Conservation (phyloP, 2,888 invertebrate species). For the Plagodis pulveraria region DNA sequence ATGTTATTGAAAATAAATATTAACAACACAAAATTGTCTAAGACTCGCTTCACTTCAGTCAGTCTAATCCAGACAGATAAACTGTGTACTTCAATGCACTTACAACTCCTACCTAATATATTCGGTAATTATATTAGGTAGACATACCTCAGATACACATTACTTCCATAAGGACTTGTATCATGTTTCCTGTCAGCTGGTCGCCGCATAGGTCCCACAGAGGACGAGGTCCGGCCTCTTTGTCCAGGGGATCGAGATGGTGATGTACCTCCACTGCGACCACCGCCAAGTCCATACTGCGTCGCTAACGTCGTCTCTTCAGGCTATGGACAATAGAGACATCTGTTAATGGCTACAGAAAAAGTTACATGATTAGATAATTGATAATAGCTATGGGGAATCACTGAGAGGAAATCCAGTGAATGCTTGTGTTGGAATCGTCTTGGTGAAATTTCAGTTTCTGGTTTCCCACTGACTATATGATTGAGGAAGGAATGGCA, state of each 20-base stretch:
- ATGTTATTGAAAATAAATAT: no score
- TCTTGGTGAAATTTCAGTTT: no score
- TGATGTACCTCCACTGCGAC: constrained; percentile 71
- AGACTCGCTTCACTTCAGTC: no score
- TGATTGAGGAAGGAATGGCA: no score
- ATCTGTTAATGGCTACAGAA: not conserved
- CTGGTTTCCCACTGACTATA: no score
- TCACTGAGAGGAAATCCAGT: no score
- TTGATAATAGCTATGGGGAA: no score
- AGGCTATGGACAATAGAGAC: constrained; percentile 66
- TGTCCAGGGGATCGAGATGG: constrained; percentile 71
- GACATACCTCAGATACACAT: constrained; percentile 84
- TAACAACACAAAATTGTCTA: no score
- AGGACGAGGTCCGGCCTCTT: constrained; percentile 73
- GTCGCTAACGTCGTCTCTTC: constrained; percentile 71
- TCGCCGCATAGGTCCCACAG: constrained; percentile 91
- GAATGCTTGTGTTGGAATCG: no score
- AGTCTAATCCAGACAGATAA: no score
- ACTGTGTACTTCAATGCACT: no score
- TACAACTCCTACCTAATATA: no score
- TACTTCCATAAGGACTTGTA: constrained; percentile 93
- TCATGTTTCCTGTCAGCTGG: constrained; percentile 93
- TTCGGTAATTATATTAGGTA: not conserved
- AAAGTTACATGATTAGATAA: not conserved
- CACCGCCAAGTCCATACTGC: constrained; percentile 69